Base-by-base conservation (phyloP, 2,113 vertebrate genomes). In the Phylloscopus trochiloides region DNA sequence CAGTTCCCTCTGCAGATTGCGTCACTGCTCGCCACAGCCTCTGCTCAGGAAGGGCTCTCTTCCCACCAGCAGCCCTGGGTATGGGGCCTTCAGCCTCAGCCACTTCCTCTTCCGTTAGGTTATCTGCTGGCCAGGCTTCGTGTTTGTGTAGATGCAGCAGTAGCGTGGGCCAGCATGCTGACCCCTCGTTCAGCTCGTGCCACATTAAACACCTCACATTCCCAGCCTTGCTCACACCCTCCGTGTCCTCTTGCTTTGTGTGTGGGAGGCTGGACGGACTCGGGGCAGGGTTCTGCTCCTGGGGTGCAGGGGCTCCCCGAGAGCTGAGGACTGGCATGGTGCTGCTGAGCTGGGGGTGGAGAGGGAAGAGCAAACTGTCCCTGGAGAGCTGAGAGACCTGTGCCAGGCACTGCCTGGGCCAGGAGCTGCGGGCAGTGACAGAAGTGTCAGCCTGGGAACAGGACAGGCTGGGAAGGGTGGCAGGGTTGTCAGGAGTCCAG, bases 151-250 rank as follows among this genome's bases (percentile, higher is more conserved):
- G 75, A 28, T 14, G 72, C 45, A 16, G 7, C 5, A 32, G 70
- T 8, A 22, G 45, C 10, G 0, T 0, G 1, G 57, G 45, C 59
- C 59, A 52, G 87, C 7, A 0, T 14, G 29, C 54, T 20, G 22
- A 32, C 18, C 3, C 17, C 14, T 34, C 4, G 7, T 11, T 25
- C 66, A 43, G 62, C 75, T 63, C 63, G 3, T 31, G 66, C 79
- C 63, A n/a, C 91, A 98, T 96, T 97, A 97, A 97, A 97, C 72
- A 47, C 14, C 11, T 40, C 82, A 8, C 1, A 0, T 36, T 54
- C 22, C 2, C 5, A 40, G 55, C 70, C 68, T 63, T 83, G 10
- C 81, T 91, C 85, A 73, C 71, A 4, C 7, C 43, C 50, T 21
- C 28, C 0, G 31, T 5, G 1, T 72, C 43, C 57, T 73, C 36